These are phyloP conservation scores for Drosophila tropicalis DNA, from an alignment of 1,140 invertebrate species.

Conservation along the genomic window DNA sequence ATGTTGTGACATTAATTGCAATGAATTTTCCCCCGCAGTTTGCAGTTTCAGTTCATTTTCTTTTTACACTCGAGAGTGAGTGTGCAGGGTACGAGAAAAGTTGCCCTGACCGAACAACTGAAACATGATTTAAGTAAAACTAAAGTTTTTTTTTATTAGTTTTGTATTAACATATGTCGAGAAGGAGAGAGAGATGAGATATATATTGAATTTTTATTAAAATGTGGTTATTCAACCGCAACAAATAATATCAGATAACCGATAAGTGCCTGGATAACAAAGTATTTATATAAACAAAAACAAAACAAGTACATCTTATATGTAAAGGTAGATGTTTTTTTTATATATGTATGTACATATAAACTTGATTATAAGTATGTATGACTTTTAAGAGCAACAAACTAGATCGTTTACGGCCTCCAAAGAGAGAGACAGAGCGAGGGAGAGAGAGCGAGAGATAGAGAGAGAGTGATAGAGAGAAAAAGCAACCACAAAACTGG, in stretches of 20 bases:
- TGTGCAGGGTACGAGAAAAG: background rate
- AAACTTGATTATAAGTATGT: background rate
- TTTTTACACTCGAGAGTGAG: background rate
- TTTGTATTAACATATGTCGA: background rate
- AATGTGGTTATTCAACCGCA: constrained; percentile 1
- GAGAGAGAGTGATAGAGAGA: background rate
- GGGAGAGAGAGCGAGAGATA: background rate
- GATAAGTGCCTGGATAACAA: background rate
- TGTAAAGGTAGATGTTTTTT: background rate
- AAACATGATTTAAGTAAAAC: constrained; percentile 4
- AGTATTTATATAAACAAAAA: background rate
- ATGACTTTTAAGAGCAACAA: constrained; percentile 5
- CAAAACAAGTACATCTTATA: background rate
- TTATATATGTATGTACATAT: background rate
- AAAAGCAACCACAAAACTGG: constrained; percentile 1
- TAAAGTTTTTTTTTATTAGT: background rate
- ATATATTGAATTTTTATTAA: background rate
- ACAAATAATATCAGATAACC: constrained; percentile 1
- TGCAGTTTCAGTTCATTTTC: too few relatives aligned
- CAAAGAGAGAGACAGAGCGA: background rate
- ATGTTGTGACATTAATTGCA: too few relatives aligned
- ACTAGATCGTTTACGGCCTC: background rate
- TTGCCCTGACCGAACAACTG: background rate
- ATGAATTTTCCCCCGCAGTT: too few relatives aligned
- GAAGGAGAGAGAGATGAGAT: too few relatives aligned